These are phyloP conservation scores for Pluvianellus socialis DNA, from an alignment of 2,113 vertebrate species.

Conservation along the genomic window DNA sequence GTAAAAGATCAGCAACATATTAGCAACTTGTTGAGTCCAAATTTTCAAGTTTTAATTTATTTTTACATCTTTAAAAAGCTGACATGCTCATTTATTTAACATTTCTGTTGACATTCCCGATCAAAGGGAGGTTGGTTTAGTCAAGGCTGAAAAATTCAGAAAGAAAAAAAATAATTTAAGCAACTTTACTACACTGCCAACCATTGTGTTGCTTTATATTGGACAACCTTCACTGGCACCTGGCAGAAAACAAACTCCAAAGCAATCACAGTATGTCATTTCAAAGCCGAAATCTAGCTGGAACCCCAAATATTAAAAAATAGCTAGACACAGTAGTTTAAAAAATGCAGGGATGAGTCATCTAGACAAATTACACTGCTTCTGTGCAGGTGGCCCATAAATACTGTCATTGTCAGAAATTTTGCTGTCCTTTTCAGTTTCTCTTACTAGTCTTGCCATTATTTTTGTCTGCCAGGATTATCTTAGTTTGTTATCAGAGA, in stretches of 20 bases:
- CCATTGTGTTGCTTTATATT: constrained; percentile 13
- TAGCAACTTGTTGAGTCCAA: not conserved
- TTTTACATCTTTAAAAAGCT: not conserved
- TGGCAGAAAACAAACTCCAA: not conserved
- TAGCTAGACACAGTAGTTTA: not conserved
- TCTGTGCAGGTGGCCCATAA: not conserved
- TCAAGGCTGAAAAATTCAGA: constrained; percentile 3
- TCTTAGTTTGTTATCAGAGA: not conserved
- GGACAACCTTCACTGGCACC: not conserved
- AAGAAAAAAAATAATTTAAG: not conserved
- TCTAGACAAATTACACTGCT: not conserved
- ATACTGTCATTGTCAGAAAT: not conserved
- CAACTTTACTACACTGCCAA: not conserved
- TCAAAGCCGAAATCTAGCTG: not conserved
- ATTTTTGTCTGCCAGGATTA: not conserved
- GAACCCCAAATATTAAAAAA: not conserved
- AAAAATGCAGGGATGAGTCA: not conserved
- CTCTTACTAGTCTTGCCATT: not conserved
- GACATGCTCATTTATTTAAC: not conserved
- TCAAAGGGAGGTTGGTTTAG: not conserved
- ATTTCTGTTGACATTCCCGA: not conserved
- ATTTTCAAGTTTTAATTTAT: not conserved
- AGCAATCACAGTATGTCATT: not conserved
- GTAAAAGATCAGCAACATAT: not conserved
- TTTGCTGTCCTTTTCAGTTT: not conserved